phyloP scores from a whole-genome alignment of 1,140 invertebrate genomes.

The Zeugodacus cucurbitae region DNA sequence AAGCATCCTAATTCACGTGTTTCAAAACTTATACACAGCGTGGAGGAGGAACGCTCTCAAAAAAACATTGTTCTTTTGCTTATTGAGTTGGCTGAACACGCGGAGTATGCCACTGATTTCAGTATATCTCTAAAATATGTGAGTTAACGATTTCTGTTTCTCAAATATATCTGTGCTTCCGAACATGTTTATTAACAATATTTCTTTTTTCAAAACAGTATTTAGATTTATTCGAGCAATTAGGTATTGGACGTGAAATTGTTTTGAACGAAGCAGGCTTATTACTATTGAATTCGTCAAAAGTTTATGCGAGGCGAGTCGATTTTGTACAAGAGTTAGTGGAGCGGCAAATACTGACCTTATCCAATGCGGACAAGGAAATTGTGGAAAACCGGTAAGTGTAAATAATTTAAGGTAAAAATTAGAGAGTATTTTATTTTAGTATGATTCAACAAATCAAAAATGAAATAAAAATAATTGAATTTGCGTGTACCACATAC shows the following conservation, averaged over 20 bases:
- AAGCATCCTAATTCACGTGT: conserved; percentile 55
- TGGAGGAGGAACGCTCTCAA: conserved; percentile 49
- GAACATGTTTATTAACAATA: background rate
- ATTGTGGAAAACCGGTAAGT: background rate
- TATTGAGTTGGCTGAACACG: conserved; percentile 58
- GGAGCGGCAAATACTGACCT: conserved; percentile 41
- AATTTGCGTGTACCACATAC: too few relatives aligned
- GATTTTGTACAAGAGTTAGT: conserved; percentile 44
- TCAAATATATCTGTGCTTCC: background rate
- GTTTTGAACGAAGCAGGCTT: conserved; percentile 46
- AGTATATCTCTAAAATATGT: conserved; percentile 55
- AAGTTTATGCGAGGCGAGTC: conserved; percentile 44
- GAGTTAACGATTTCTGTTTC: conserved; percentile 38
- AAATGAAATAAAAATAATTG: too few relatives aligned
- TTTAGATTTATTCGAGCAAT: conserved; percentile 44
- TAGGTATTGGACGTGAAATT: conserved; percentile 29
- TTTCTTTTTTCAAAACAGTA: conserved; percentile 31
- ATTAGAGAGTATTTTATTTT: background rate
- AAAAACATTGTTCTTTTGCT: conserved; percentile 49
- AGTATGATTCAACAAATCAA: background rate
- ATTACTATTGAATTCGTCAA: conserved; percentile 42
- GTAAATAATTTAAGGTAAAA: background rate
- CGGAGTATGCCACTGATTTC: conserved; percentile 55
- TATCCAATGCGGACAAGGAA: conserved; percentile 42
- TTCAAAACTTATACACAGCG: conserved; percentile 52